Conservation (phyloP, 2,797 vertebrate species). For the Capromys pilorides region DNA sequence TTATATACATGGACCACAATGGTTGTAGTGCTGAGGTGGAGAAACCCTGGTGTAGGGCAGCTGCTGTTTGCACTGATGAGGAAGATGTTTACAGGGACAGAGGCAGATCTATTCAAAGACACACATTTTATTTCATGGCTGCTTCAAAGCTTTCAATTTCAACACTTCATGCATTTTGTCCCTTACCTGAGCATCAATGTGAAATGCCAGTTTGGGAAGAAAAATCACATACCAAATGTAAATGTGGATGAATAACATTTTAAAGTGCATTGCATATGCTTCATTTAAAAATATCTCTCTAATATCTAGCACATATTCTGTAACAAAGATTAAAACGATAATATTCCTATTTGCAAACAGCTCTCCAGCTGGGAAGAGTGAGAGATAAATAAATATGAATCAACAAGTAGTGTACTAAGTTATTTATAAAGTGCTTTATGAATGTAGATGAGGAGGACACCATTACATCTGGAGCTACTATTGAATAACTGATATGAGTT, state of each 20-base stretch:
- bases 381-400: slow-evolving; percentile 31
- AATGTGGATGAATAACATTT: neutral
- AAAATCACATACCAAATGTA: neutral
- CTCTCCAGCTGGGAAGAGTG: neutral
- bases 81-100: neutral
- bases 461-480: neutral
- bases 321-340: slow-evolving; percentile 31
- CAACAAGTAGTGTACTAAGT: neutral
- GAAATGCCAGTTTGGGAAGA: neutral
- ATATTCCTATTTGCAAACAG: neutral
- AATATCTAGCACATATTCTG: neutral
- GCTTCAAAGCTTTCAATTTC: neutral
- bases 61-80: neutral
- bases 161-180: neutral
- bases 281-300: slow-evolving; percentile 11
- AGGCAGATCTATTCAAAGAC: neutral
- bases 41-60: neutral
- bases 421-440: neutral
- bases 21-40: neutral
- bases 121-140: neutral
- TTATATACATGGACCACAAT: neutral
- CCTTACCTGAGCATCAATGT: neutral
- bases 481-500: neutral
- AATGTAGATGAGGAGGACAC: neutral
- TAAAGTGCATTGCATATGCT: neutral